A percentile compares a stretch with the other conserved stretches of the same genome.
These are phyloP conservation scores for Rhabdomys dilectus DNA, from an alignment of 2,113 vertebrate genomes.

Conservation along the genomic window DNA sequence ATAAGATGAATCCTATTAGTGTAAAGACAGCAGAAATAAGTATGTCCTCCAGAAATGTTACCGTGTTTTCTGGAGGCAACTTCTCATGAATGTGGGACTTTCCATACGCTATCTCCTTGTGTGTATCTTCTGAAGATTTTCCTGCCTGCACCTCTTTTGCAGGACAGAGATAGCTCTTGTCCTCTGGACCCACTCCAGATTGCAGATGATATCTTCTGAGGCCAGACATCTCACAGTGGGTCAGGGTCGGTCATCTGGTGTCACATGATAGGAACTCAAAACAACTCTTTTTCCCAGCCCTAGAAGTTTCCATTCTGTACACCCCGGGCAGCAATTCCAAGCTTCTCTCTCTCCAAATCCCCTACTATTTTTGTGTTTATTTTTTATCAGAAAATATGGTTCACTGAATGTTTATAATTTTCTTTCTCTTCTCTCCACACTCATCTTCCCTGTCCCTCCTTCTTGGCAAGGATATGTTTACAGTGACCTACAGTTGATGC, in stretches of 20 bases:
- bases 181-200: neutral
- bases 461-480: neutral
- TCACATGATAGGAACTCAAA: slow-evolving; percentile 13
- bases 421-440: neutral
- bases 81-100: neutral
- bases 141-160: neutral
- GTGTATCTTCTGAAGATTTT: neutral
- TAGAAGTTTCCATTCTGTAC: neutral
- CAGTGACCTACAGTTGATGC: neutral
- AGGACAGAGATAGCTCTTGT: neutral
- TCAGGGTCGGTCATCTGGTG: neutral
- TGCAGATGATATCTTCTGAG: neutral
- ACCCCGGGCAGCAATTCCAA: neutral
- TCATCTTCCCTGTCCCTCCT: neutral
- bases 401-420: neutral
- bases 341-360: neutral
- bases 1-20: neutral
- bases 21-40: neutral
- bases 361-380: neutral
- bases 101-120: neutral
- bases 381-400: neutral
- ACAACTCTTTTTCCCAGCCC: neutral
- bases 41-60: neutral
- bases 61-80: neutral
- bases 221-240: neutral